These are phyloP conservation scores for Tanypteryx hageni DNA, from an alignment of 2,888 invertebrate genomes.

Conservation along the genomic window DNA sequence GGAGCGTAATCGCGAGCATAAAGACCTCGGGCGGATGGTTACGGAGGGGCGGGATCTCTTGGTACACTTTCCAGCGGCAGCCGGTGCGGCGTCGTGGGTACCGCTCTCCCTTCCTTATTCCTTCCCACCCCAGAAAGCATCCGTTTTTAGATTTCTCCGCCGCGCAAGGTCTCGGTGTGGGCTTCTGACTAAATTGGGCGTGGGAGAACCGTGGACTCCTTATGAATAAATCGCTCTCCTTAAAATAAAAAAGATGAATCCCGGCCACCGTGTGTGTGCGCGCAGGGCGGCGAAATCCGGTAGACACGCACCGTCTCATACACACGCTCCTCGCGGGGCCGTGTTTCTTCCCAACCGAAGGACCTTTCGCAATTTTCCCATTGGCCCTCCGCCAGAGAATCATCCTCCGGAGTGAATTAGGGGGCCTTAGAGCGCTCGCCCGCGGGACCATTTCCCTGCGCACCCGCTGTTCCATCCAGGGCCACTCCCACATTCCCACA, in stretches of 20 bases:
- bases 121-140: neutral
- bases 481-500: constrained; percentile 12
- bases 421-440: neutral
- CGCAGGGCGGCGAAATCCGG: neutral
- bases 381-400: constrained; percentile 26
- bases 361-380: neutral
- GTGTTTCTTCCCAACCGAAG: neutral
- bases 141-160: neutral
- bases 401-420: constrained; percentile 34
- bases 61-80: constrained; percentile 15
- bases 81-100: neutral
- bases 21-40: constrained; percentile 57
- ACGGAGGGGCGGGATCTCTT: neutral
- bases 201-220: constrained; percentile 39
- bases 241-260: neutral
- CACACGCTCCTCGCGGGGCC: neutral
- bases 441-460: neutral
- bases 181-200: constrained; percentile 41
- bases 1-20: constrained; percentile 38
- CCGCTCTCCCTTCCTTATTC: neutral
- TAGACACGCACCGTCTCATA: neutral
- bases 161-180: constrained; percentile 40
- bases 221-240: constrained; percentile 30
- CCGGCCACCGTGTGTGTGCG: neutral
- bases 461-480: constrained; percentile 34